Evolutionary conservation across 2,888 invertebrate genomes (phyloP).

Genomic region (Villa cingulata): DNA sequence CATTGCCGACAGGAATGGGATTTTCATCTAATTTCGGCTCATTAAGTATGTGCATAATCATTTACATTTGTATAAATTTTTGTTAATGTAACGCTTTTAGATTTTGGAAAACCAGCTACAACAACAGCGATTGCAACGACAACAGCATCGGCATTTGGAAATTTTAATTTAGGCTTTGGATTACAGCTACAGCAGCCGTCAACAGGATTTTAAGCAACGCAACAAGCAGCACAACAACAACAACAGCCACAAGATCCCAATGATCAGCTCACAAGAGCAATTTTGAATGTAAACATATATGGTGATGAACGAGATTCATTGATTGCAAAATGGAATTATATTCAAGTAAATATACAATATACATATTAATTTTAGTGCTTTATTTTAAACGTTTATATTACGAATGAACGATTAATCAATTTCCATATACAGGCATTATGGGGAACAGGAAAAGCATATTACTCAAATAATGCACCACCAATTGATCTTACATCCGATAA

Average conservation of each 20-base stretch:
- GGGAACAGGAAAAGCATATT: conserved; percentile 58
- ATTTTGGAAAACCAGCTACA: conserved; percentile 31
- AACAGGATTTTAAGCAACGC: conserved; percentile 20
- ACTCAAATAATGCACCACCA: conserved; percentile 59
- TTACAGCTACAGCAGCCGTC: conserved; percentile 37
- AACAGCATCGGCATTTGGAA: conserved; percentile 40
- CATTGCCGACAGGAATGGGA: too few species aligned
- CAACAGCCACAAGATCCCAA: conserved; percentile 45
- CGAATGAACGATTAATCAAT: background rate
- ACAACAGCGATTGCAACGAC: conserved; percentile 35
- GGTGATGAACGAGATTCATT: conserved; percentile 92
- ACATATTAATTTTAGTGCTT: background rate
- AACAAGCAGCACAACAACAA: conserved; percentile 28
- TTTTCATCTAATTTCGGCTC: too few species aligned
- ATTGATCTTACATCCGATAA: conserved; percentile 79
- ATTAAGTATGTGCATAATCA: background rate
- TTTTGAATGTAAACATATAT: conserved; percentile 69
- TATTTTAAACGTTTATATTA: background rate
- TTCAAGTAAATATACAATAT: conserved; percentile 52
- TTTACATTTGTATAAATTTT: background rate
- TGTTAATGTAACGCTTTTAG: conserved; percentile 11
- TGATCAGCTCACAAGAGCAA: conserved; percentile 58
- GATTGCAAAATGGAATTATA: conserved; percentile 86
- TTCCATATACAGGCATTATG: conserved; percentile 47
- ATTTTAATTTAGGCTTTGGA: conserved; percentile 37